Percentiles rank a stretch among this genome's conserved stretches.
Evolutionary conservation across 2,888 invertebrate species (phyloP).

Genomic region (Pyrocoelia pectoralis): DNA sequence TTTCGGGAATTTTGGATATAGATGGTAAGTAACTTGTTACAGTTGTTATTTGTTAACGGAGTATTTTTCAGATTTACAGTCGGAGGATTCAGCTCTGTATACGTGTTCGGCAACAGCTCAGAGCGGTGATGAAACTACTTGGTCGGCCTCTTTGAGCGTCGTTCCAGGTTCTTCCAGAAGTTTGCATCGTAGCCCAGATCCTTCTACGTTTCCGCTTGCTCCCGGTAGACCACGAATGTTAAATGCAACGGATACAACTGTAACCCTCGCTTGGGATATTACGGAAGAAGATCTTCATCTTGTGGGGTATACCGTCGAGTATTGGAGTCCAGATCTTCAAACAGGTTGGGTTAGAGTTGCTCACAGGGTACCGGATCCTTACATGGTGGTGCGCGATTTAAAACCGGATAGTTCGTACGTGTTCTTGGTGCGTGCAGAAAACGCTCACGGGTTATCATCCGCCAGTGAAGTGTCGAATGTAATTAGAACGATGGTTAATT

Average conservation of each 20-base stretch:
- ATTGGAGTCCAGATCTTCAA: conserved; percentile 79
- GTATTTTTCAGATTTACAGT: conserved; percentile 69
- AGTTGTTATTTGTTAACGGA: neutral
- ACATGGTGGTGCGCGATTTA: conserved; percentile 75
- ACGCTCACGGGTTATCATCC: conserved; percentile 82
- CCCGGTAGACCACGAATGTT: conserved; percentile 75
- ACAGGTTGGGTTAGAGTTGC: conserved; percentile 80
- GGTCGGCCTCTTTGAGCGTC: conserved; percentile 77
- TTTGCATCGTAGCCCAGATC: conserved; percentile 76
- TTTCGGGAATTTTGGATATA: conserved; percentile 77
- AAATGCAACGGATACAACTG: conserved; percentile 71
- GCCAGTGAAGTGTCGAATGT: conserved; percentile 80
- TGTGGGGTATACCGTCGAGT: conserved; percentile 78
- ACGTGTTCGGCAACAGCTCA: conserved; percentile 85
- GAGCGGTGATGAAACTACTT: conserved; percentile 84
- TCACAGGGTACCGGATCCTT: conserved; percentile 71
- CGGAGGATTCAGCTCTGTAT: conserved; percentile 78
- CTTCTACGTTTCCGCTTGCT: conserved; percentile 74
- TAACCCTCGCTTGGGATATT: conserved; percentile 70
- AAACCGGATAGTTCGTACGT: conserved; percentile 84
- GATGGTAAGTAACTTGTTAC: conserved; percentile 67
- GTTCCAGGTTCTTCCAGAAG: conserved; percentile 64
- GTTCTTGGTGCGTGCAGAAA: conserved; percentile 86
- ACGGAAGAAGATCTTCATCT: conserved; percentile 60
- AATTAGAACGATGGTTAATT: conserved; percentile 73